Evolutionary conservation across 2,113 vertebrate species (phyloP), one percentile per base, ranked within the genome.

Genomic region (Pseudorasbora parva): DNA sequence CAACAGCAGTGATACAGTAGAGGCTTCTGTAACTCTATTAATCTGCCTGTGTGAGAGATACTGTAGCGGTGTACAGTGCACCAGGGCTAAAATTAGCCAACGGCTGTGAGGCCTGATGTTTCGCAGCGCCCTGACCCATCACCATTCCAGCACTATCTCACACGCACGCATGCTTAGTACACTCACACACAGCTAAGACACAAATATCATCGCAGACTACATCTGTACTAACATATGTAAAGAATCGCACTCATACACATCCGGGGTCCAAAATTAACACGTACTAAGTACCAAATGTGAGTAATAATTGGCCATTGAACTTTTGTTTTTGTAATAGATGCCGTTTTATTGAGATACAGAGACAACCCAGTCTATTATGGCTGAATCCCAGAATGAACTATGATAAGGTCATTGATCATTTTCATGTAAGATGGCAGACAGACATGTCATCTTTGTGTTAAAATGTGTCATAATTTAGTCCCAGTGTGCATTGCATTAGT

Each of bases 71-170:
- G 33, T 84, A 86, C 82, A 87, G 92, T 89, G 90, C 89, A 89
- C 88, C 83, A 89, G 87, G 87, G 86, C 93, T 94, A 94, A 94
- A 94, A 93, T 93, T 94, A 94, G 91, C 91, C 86, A 14, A 78
- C 76, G 88, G 89, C 90, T 88, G 92, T 91, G 90, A 90, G 91
- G 90, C 89, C 47, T 87, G 91, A 88, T 89, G 88, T 91, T 88
- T 91, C 90, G 86, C 71, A 85, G 85, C 81, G 82, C 85, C 66
- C 77, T 81, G 69, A 81, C 87, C 85, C 33, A 49, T 76, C 76
- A 82, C 64, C 82, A 82, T 87, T 86, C 86, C 82, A 75, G 51
- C 49, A 25, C 74, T 89, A 85, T 57, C 64, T 66, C 76, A 33
- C 51, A n/a, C 5, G 14, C 51, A 59, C 23, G 23, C 51, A 72